A percentile compares a stretch with the other conserved stretches of the same genome.
These are phyloP conservation scores for Nasua narica DNA, from an alignment of 2,797 vertebrate genomes.

Conservation along the genomic window DNA sequence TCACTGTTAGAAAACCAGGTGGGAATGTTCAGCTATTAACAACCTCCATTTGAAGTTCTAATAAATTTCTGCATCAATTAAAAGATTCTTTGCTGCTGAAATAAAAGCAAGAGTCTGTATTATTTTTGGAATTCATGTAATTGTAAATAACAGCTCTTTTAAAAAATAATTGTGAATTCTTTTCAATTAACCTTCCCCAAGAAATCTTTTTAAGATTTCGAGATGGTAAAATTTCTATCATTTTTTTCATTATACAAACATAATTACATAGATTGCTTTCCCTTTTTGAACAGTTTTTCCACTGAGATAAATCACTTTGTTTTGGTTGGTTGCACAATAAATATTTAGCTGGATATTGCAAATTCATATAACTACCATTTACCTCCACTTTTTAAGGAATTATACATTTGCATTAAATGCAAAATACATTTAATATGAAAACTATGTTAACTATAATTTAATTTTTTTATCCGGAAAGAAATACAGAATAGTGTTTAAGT, in stretches of 20 bases:
- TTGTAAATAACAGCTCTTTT: background rate
- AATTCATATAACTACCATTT: background rate
- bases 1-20: background rate
- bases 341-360: background rate
- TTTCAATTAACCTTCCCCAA: background rate
- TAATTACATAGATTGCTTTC: background rate
- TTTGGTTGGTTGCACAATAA: background rate
- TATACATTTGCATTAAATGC: background rate
- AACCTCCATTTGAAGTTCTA: background rate
- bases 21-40: background rate
- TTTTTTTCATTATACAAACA: constrained; percentile 8
- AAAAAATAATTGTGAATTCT: constrained; percentile 1
- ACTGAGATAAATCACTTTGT: background rate
- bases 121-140: background rate
- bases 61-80: background rate
- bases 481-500: background rate
- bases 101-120: background rate
- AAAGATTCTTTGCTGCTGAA: background rate
- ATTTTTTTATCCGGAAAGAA: background rate
- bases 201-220: constrained; percentile 7
- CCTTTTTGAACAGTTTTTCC: background rate
- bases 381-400: background rate
- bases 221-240: background rate
- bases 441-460: background rate
- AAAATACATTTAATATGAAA: constrained; percentile 6